A percentile compares a stretch with the other conserved stretches of the same genome.
phyloP scores from a whole-genome alignment of 2,113 vertebrate species.

The Daphoenositta chrysoptera region DNA sequence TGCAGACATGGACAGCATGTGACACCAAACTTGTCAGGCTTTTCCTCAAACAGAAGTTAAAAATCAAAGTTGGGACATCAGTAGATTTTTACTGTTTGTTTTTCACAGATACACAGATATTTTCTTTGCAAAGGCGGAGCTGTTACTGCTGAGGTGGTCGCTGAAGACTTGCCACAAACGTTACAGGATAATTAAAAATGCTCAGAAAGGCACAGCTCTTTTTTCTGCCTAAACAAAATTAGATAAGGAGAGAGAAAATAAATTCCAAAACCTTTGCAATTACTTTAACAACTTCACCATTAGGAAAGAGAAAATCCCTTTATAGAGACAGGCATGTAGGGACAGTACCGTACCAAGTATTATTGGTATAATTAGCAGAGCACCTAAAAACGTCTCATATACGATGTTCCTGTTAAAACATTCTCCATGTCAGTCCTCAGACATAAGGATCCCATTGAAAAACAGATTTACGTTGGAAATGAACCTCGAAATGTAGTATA shows the following conservation, averaged over 20 bases:
- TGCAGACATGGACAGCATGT: not conserved
- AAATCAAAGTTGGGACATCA: not conserved
- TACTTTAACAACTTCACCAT: not conserved
- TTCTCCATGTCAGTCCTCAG: not conserved
- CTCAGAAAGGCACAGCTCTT: not conserved
- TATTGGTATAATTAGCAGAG: not conserved
- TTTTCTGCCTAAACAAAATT: not conserved
- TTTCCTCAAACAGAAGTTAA: not conserved
- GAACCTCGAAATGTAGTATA: not conserved
- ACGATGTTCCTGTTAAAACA: accelerated
- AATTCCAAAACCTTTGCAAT: not conserved
- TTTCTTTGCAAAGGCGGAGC: not conserved
- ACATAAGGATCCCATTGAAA: not conserved
- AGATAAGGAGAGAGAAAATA: not conserved
- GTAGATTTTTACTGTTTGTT: not conserved
- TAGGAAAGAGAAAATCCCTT: not conserved
- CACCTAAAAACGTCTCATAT: not conserved
- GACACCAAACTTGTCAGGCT: not conserved
- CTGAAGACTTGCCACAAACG: not conserved
- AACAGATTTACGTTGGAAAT: not conserved
- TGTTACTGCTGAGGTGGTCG: not conserved
- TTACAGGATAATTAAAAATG: not conserved
- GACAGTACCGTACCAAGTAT: not conserved
- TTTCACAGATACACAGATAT: not conserved
- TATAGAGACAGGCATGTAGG: not conserved